A percentile compares a stretch with the other conserved stretches of the same genome.
Evolutionary conservation across 1,140 invertebrate genomes (phyloP).

Genomic region (Nixonia krombeini): DNA sequence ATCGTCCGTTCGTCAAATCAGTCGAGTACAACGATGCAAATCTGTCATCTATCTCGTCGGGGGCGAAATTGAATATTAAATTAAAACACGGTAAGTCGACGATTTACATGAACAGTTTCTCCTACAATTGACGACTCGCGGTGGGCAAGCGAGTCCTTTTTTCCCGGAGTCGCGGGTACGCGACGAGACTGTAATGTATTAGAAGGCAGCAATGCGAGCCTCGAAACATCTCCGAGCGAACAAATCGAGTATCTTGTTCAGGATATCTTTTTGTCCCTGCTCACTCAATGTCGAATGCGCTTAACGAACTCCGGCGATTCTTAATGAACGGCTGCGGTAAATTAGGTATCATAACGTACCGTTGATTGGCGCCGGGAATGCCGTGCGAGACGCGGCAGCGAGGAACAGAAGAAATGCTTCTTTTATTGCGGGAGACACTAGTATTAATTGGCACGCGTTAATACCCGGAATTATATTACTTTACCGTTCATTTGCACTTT

Average conservation of each 20-base stretch:
- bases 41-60: too few species aligned
- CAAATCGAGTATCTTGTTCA: slow-evolving; percentile 23
- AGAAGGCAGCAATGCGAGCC: slow-evolving; percentile 23
- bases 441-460: slow-evolving; percentile 11
- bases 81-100: too few species aligned
- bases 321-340: slow-evolving; percentile 31
- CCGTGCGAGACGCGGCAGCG: not conserved
- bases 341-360: slow-evolving; percentile 33
- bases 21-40: too few species aligned
- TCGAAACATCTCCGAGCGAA: slow-evolving; percentile 39
- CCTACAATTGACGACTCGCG: too few species aligned
- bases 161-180: slow-evolving; percentile 32
- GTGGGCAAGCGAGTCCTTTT: slow-evolving; percentile 29
- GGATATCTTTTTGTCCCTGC: slow-evolving; percentile 19
- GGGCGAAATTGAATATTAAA: too few species aligned
- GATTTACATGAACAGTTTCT: too few species aligned
- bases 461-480: not conserved
- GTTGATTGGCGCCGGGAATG: slow-evolving; percentile 8
- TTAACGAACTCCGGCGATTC: slow-evolving; percentile 28
- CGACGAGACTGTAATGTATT: slow-evolving; percentile 46
- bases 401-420: slow-evolving; percentile 10
- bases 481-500: not conserved
- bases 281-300: slow-evolving; percentile 15
- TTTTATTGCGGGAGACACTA: slow-evolving; percentile 7
- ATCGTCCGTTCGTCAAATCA: too few species aligned